Base-by-base conservation (phyloP, 2,113 vertebrate species). In the Microtus oregoni region DNA sequence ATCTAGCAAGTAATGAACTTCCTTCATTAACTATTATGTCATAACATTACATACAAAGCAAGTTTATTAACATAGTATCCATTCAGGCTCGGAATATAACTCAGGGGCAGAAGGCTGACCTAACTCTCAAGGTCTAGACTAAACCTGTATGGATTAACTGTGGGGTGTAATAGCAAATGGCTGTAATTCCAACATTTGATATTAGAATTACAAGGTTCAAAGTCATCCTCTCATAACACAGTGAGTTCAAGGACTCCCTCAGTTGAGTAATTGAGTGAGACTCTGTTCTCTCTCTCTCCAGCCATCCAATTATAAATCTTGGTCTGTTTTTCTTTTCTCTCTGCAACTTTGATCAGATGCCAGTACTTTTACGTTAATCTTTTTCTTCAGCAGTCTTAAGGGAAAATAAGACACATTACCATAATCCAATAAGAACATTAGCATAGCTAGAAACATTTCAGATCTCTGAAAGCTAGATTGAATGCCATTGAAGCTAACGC, bases 381-480 rank as follows among this genome's bases (percentile, higher is more conserved):
- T 85, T 95, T 52, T 32, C n/a, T 79, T 82, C 50, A 87, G 52
- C 19, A 86, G 26, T 58, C 67, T 86, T 75, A 61, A 58, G 9
- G 92, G 19, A 41, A 82, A 67, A 94, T 14, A 90, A 90, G 30
- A 67, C 7, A 81, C 13, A 82, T 41, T 65, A 61, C 58, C 65
- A 86, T n/a, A 17, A 94, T 63, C 38, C 47, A 92, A 3, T 63
- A 81, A 63, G 12, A 92, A 73, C 4, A 41, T 61, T 73, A 86
- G 94, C 38, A 70, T 52, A 7, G 11, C 65, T 86, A 58, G 24
- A 88, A 94, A 91, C 12, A 70, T 89, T 94, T 96, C 52, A 89
- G 70, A 63, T 65, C 38, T 82, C 81, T 95, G 73, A 73, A 47
- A 92, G 28, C 13, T 89, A 70, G 65, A 24, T 30, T 58, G 7